These are phyloP conservation scores for Sturmia bella DNA, from an alignment of 2,888 invertebrate genomes.

Conservation along the genomic window DNA sequence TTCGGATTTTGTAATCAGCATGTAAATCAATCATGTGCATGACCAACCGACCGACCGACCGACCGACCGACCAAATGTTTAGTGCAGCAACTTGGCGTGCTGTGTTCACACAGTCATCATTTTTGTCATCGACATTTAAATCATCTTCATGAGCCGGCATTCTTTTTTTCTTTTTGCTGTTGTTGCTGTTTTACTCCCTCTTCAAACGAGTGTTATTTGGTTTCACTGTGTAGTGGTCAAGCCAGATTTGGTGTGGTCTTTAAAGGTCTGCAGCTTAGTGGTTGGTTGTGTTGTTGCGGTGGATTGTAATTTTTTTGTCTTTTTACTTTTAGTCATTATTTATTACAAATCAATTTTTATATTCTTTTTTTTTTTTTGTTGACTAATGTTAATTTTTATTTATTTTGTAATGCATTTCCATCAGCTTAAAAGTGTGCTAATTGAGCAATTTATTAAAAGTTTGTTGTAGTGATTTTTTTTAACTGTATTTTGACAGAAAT, in stretches of 20 bases:
- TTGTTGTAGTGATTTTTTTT: constrained; percentile 20
- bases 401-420: background rate
- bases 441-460: constrained; percentile 64
- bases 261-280: constrained; percentile 33
- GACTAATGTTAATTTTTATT: constrained; percentile 28
- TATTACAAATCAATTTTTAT: constrained; percentile 37
- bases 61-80: background rate
- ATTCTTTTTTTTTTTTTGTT: constrained; percentile 14
- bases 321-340: constrained; percentile 43
- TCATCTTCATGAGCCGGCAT: background rate
- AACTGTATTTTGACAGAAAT: background rate
- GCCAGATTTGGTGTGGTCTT: constrained; percentile 44
- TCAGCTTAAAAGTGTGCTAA: constrained; percentile 61
- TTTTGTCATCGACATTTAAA: background rate
- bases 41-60: background rate
- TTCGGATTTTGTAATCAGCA: constrained; percentile 59
- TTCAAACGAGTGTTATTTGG: background rate
- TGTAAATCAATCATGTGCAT: constrained; percentile 60
- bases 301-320: constrained; percentile 20
- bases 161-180: background rate
- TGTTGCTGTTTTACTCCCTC: background rate
- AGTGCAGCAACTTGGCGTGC: constrained; percentile 1
- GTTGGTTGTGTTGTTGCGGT: constrained; percentile 5
- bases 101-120: constrained; percentile 27
- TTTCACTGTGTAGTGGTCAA: constrained; percentile 12